A percentile compares a stretch with the other conserved stretches of the same genome.
Evolutionary conservation across 2,113 vertebrate species (phyloP).

Genomic region (Eleginops maclovinus): DNA sequence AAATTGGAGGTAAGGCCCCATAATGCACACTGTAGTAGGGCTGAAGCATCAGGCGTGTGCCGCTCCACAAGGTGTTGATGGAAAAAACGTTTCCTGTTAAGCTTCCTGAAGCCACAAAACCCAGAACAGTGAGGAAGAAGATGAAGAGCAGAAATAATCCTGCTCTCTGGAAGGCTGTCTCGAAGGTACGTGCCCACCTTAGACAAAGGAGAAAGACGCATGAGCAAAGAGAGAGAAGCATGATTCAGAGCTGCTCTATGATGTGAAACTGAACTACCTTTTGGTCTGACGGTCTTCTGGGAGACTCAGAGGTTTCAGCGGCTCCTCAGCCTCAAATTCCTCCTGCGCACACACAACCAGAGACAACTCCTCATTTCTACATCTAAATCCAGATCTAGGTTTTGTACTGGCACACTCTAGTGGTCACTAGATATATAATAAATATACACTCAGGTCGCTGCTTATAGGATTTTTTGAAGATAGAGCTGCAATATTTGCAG

Average conservation of each 20-base stretch:
- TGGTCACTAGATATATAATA: neutral
- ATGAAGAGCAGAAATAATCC: slow-evolving; percentile 18
- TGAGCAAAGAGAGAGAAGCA: neutral
- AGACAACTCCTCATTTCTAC: neutral
- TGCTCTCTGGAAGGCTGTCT: neutral
- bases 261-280: slow-evolving; percentile 38
- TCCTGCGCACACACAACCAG: slow-evolving; percentile 47
- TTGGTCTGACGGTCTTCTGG: neutral
- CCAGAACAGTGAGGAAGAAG: slow-evolving; percentile 27
- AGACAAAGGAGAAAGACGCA: neutral
- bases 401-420: neutral
- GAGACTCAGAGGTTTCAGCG: slow-evolving; percentile 5
- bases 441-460: neutral
- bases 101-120: slow-evolving; percentile 11
- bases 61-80: slow-evolving; percentile 29
- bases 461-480: neutral
- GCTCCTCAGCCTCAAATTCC: slow-evolving; percentile 32
- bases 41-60: slow-evolving; percentile 5
- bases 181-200: slow-evolving; percentile 22
- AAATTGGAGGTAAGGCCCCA: slow-evolving; percentile 58
- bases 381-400: neutral
- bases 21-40: slow-evolving; percentile 62
- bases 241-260: neutral
- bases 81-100: neutral
- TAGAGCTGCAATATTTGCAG: no score